These are phyloP conservation scores for Apostichopus leukothele DNA, from an alignment of 53 echinoderm and acorn worm genomes.

Conservation along the genomic window DNA sequence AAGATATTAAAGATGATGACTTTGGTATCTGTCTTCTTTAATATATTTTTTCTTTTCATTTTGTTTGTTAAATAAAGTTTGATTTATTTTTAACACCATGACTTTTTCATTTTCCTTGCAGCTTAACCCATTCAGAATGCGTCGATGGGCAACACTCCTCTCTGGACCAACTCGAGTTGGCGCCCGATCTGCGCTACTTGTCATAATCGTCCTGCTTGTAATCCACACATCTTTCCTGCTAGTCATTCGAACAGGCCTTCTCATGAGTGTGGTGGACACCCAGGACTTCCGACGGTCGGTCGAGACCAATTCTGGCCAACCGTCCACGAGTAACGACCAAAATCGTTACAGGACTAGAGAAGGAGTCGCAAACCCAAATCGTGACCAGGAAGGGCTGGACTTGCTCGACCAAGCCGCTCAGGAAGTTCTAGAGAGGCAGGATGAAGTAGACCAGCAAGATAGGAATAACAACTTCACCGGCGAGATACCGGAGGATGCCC, in stretches of 20 bases:
- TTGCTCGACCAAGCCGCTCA: constrained; percentile 22
- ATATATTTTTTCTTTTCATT: no score
- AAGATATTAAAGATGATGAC: no score
- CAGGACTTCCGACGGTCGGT: constrained; percentile 24
- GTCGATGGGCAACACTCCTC: constrained; percentile 27
- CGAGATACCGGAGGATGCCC: constrained; percentile 19
- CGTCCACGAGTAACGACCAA: constrained; percentile 12
- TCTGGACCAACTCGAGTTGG: constrained; percentile 50
- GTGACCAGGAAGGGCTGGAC: not conserved
- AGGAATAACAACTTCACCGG: not conserved
- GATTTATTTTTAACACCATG: no score
- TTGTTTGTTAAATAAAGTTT: no score
- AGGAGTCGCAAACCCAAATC: not conserved
- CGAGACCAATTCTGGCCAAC: not conserved
- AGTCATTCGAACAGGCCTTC: constrained; percentile 47
- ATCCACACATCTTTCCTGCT: constrained; percentile 57
- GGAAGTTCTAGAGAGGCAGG: not conserved
- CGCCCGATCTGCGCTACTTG: constrained; percentile 49
- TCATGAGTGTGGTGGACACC: not conserved
- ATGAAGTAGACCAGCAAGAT: not conserved
- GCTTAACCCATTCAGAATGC: constrained; percentile 42
- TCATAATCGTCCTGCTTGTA: constrained; percentile 47
- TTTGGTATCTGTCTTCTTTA: no score
- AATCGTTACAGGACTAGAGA: constrained; percentile 11
- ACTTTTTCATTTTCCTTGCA: not conserved